Evolutionary conservation across 1,140 invertebrate genomes (phyloP), one percentile per base, ranked within the genome.

Genomic region (Panonychus citri): DNA sequence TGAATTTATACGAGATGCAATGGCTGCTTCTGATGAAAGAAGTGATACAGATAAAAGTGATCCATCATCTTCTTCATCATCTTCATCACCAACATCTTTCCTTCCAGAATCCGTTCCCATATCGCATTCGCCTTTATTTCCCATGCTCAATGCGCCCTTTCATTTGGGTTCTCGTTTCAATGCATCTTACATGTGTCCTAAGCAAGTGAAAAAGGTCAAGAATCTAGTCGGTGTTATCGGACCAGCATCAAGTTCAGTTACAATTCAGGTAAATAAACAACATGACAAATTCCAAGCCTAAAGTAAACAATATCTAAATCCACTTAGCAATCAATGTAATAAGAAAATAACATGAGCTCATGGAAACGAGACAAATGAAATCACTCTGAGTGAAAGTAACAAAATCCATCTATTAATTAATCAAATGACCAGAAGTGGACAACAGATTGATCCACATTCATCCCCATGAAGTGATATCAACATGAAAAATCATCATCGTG

Each of bases 1-100:
- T 53, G 79, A 82, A 66, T 76, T 82, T 59, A 80, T 82, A 48
- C 70, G 79, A 37, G 78, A 81, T 64, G 75, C 77, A n/a, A 79
- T 79, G 52, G 69, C 74, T 1, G 69, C 75, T 10, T 66, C 55
- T 17, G 59, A 62, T n/a, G 61, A 62, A 27, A 53, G 53, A 19
- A 43, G 21, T 28, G 26, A 53, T 25, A 25, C 49, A 24, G 56
- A 58, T n/a, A 50, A 34, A 13, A 52, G 30, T 56, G 50, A 53
- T 19, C 19, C 19, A 19, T 17, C 21, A 30, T 15, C 10, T 7
- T 34, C 30, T 34, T 34, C 49, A 28, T 27, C 27, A 37, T 54
- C 54, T n/a, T 57, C 56, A 39, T 57, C 56, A 39, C 10, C 51
- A 5, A 12, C 12, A 7, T 7, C 5, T 1, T 34, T 34, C 13